Conservation (phyloP, 2,797 vertebrate genomes). For the Petrocephalus sullivani region DNA sequence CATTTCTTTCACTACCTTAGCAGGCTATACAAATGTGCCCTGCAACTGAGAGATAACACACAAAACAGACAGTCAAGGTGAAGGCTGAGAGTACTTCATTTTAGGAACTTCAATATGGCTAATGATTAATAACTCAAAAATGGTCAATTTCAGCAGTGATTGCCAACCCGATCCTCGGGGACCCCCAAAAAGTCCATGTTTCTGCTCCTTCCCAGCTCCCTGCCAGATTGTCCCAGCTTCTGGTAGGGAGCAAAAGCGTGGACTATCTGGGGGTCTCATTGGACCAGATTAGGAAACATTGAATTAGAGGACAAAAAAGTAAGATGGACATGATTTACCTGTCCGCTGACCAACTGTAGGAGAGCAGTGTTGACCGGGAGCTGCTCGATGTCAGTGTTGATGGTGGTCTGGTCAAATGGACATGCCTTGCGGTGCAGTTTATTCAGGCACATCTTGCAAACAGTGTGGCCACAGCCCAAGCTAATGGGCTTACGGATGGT, state of each 20-base stretch:
- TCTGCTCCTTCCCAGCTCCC: not conserved
- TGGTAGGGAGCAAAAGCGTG: not conserved
- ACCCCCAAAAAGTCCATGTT: not conserved
- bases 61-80: not conserved
- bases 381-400: conserved; percentile 97
- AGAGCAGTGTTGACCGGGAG: conserved; percentile 96
- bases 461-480: conserved; percentile 95
- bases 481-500: conserved; percentile 96
- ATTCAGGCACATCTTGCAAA: conserved; percentile 99
- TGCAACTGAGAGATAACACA: not conserved
- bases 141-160: not conserved
- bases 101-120: not conserved
- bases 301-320: not conserved
- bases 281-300: not conserved
- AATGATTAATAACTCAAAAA: not conserved
- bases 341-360: conserved; percentile 92
- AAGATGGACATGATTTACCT: conserved; percentile 63
- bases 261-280: not conserved
- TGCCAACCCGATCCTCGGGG: not conserved
- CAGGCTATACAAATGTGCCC: not conserved
- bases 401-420: conserved; percentile 98
- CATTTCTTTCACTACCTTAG: not conserved
- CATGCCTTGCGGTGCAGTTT: conserved; percentile 99
- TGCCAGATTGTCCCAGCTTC: not conserved
- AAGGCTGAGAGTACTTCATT: not conserved